Evolutionary conservation across 2,797 vertebrate genomes (phyloP), one percentile per base, ranked within the genome.

Genomic region (Buphagus erythrorhynchus): DNA sequence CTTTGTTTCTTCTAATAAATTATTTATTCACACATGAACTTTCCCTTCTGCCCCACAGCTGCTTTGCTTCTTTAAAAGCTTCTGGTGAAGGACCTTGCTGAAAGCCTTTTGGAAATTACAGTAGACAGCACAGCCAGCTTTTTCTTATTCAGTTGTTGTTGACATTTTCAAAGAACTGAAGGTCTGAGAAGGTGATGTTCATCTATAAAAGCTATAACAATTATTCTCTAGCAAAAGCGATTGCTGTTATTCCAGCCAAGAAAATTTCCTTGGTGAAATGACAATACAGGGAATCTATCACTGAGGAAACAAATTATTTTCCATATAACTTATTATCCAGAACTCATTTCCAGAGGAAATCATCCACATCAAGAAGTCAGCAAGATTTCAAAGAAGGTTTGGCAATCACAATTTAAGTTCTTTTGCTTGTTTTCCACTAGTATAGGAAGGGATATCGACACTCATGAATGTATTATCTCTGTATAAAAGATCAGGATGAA

Each of bases 101-200:
- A 90, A 92, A 88, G 31, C 48, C 73, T 78, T 86, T 75, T 71
- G 58, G 73, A 90, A 87, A 79, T 69, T 43, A 38, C 51, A 59
- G 45, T 15, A 66, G 77, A 55, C 26, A 81, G 46, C 46, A 35
- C 5, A 77, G 76, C 28, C 58, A 49, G 62, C 54, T 71, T 86
- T 86, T 85, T 69, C 52, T 67, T 77, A 31, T 28, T 92, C 80
- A 59, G 12, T 65, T 74, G 48, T 52, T 79, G 79, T 61, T 95
- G 88, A 49, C 58, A 61, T 92, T 93, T 95, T 55, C 79, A 83
- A 91, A 77, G 92, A 77, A 71, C 38, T 49, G 54, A 90, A 90
- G 73, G 68, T 68, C 79, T 83, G 57, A 75, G 57, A 83, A 94
- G 61, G 62, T 67, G 49, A 84, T 61, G 11, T 22, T 86, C 38